Base-by-base conservation (phyloP, 2,113 vertebrate species). In the Marmota monax region DNA sequence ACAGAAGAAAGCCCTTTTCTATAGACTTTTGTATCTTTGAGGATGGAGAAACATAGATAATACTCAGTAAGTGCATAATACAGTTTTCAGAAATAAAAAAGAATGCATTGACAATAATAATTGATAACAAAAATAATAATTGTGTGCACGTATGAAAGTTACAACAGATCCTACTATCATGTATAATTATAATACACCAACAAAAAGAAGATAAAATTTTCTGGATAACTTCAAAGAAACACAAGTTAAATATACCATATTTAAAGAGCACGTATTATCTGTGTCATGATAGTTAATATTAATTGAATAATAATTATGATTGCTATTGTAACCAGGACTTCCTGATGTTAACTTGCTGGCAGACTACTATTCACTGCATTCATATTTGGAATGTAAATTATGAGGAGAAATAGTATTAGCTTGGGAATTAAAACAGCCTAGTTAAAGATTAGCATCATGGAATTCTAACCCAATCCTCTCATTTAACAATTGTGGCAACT, bases 391-490 rank as follows among this genome's bases (percentile, higher is more conserved):
- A 95, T 70, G 29, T 56, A 88, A 91, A 84, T 88, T n/a, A 74
- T 63, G 51, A 88, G 39, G 88, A 92, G 27, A 91, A 92, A 65
- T 69, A 77, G 27, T 16, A 85, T 92, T 94, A 82, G 4, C 61
- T 69, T 91, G 91, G 77, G 96, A 97, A 98, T 96, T 96, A 97
- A 95, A 96, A 86, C n/a, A 96, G 88, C 53, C 63, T 93, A 82
- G 3, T 78, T 96, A 96, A 91, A 27, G 89, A 95, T 84, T 88
- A 94, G 25, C 70, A 93, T 95, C 65, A 23, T 73, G 65, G 84
- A 95, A 96, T 93, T 90, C 78, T 91, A 94, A 95, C 45, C 14
- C 83, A 93, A 83, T 94, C 48, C 42, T 84, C 74, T 84, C 74
- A 80, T 97, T 94, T 95, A 95, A 89, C 53, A 92, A 90, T 72